These are phyloP conservation scores for Tinea semifulvella DNA, from an alignment of 2,888 invertebrate species.

Conservation along the genomic window DNA sequence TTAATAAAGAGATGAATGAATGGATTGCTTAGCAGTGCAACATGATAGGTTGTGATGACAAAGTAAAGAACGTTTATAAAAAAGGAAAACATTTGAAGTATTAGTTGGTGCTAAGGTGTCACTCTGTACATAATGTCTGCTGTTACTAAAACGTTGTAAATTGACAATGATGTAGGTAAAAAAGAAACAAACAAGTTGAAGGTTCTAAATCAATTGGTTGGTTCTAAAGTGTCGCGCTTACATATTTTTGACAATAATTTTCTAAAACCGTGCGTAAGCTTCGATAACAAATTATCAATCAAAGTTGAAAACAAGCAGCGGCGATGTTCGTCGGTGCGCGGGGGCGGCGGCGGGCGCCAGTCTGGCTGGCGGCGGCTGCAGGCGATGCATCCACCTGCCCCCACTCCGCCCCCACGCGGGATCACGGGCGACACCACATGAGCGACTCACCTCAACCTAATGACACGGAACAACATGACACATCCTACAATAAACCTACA, in stretches of 20 bases:
- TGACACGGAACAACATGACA: slow-evolving; percentile 8
- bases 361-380: slow-evolving; percentile 48
- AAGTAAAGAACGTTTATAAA: no score
- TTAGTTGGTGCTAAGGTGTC: no score
- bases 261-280: slow-evolving; percentile 21
- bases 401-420: slow-evolving; percentile 17
- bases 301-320: slow-evolving; percentile 62
- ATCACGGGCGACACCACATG: slow-evolving; percentile 7
- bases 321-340: slow-evolving; percentile 21
- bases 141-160: no score
- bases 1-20: no score
- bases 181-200: no score
- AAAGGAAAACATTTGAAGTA: no score
- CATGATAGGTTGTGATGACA: no score
- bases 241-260: slow-evolving; percentile 6
- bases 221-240: slow-evolving; percentile 1
- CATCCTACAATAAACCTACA: slow-evolving; percentile 2
- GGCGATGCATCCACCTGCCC: slow-evolving; percentile 44
- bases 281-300: slow-evolving; percentile 65
- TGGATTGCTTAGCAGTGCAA: no score
- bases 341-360: slow-evolving; percentile 41
- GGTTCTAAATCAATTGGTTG: no score
- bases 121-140: no score
- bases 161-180: no score
- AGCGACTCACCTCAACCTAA: slow-evolving; percentile 10